These are phyloP conservation scores for Diaperis boleti DNA, from an alignment of 2,888 invertebrate species.

Conservation along the genomic window DNA sequence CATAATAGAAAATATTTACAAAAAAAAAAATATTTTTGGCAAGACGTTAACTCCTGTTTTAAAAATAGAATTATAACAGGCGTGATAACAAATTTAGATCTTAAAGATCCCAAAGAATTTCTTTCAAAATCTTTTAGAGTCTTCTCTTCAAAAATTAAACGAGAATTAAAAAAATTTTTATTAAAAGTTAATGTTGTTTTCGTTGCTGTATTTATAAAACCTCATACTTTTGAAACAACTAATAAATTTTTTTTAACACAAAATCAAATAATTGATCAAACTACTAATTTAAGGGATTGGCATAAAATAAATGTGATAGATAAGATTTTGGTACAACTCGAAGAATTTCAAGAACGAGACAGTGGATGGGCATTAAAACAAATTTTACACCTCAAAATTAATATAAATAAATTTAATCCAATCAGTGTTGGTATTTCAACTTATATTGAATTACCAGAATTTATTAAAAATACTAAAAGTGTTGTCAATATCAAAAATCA, in stretches of 20 bases:
- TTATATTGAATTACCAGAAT: conserved; percentile 15
- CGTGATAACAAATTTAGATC: conserved; percentile 13
- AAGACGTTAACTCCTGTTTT: conserved; percentile 17
- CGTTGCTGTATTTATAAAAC: conserved; percentile 39
- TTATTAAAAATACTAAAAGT: conserved; percentile 16
- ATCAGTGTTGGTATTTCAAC: conserved; percentile 18
- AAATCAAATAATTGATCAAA: conserved; percentile 4
- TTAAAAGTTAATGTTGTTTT: conserved; percentile 42
- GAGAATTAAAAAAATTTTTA: too few species aligned
- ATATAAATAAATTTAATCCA: conserved; percentile 11
- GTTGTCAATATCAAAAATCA: conserved; percentile 11
- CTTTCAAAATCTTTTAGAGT: conserved; percentile 22
- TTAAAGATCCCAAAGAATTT: conserved; percentile 20
- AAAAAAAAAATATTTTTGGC: conserved; percentile 10
- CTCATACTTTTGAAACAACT: conserved; percentile 30
- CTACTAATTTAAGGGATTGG: conserved; percentile 13
- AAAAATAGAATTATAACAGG: conserved; percentile 23
- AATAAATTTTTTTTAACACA: conserved; percentile 4
- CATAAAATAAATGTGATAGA: neutral
- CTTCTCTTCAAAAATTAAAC: neutral
- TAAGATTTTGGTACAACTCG: conserved; percentile 3
- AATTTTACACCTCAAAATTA: conserved; percentile 12
- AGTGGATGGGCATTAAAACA: conserved; percentile 9
- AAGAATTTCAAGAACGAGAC: conserved; percentile 11
- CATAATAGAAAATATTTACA: neutral